Conservation (phyloP, 2,113 vertebrate species). For the Campylorhamphus procurvoides region DNA sequence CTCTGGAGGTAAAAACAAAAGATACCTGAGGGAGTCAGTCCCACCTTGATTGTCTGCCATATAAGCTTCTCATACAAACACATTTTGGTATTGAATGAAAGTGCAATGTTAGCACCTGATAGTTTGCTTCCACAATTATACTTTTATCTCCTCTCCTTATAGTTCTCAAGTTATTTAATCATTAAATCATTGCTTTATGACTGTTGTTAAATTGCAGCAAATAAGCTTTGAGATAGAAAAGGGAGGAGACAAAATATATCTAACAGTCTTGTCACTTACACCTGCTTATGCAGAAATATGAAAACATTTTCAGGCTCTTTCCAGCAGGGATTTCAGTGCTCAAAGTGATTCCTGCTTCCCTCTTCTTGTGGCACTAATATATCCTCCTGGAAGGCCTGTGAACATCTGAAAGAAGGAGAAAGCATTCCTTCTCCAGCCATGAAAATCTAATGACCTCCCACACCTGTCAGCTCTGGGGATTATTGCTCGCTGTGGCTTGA, state of each 20-base stretch:
- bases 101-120: neutral
- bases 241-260: neutral
- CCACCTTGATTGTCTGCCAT: neutral
- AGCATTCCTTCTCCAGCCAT: neutral
- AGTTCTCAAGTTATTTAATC: neutral
- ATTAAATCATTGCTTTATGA: neutral
- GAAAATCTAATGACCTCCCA: neutral
- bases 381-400: neutral
- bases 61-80: neutral
- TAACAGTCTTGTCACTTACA: neutral
- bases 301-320: neutral
- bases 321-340: neutral
- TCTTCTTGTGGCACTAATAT: neutral
- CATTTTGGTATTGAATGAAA: neutral
- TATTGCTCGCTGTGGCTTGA: neutral
- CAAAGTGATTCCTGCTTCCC: neutral
- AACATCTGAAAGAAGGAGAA: neutral
- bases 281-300: neutral
- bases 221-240: neutral
- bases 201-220: neutral
- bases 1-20: neutral
- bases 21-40: neutral
- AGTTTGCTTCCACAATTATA: neutral
- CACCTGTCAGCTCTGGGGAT: neutral
- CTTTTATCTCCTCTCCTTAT: neutral